Evolutionary conservation across 2,888 invertebrate species (phyloP).

Genomic region (Glyphotaelius pellucidus): DNA sequence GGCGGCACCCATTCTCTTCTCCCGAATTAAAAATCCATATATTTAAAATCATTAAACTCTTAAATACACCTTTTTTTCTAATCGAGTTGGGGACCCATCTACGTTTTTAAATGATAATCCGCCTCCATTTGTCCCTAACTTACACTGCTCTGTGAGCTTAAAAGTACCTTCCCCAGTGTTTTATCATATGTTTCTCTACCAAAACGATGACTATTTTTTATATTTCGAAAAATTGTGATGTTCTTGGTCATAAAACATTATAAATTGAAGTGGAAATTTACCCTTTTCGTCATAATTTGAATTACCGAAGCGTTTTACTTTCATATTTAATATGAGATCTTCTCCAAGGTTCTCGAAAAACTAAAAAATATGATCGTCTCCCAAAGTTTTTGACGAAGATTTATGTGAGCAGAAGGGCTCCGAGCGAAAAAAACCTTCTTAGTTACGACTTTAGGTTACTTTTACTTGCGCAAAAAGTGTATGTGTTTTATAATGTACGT

Average conservation of each 20-base stretch:
- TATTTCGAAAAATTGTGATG: no score
- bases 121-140: background rate
- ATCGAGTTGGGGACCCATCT: background rate
- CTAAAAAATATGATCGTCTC: constrained; percentile 2
- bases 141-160: background rate
- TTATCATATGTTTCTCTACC: no score
- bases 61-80: background rate
- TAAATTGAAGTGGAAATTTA: background rate
- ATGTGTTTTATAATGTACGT: background rate
- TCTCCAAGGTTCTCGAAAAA: background rate
- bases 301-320: background rate
- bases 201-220: no score
- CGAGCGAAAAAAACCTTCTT: background rate
- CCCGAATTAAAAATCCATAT: no score
- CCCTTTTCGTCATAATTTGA: background rate
- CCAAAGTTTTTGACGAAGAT: background rate
- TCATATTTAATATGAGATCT: background rate
- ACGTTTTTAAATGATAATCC: background rate
- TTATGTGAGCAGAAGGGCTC: constrained; percentile 2
- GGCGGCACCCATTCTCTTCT: no score
- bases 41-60: background rate
- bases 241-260: background rate
- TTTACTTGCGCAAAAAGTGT: constrained; percentile 2
- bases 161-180: no score
- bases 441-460: background rate